Evolutionary conservation across 2,797 vertebrate species (phyloP), one percentile per base, ranked within the genome.

Genomic region (Sebastes glaucus): DNA sequence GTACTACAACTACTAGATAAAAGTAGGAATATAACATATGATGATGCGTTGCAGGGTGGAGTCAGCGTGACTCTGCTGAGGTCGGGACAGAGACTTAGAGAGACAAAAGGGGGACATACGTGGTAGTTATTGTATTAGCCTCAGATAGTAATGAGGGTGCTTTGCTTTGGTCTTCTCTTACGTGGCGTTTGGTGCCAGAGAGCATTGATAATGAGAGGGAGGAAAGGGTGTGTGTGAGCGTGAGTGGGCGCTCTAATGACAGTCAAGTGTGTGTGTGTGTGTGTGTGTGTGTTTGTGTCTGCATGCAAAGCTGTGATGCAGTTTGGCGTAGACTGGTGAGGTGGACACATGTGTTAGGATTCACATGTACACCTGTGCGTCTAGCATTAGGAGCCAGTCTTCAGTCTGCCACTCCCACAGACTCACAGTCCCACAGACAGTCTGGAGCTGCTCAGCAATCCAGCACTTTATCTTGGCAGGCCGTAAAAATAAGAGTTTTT

Each of bases 141-240:
- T 67, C 64, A 30, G 73, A 77, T 80, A 76, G 81, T 83, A 86
- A 93, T 84, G 82, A 87, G 25, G 62, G 73, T 27, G 78, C 57
- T 87, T 59, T 59, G 42, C 86, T 80, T 82, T 80, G 88, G 71
- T 89, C 80, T 71, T 42, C 65, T 80, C 55, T 57, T 33, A 81
- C 84, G 52, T 82, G 78, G 18, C 46, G 77, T 61, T 83, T 82
- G 82, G 85, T 76, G 88, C 87, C 89, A 71, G 77, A 64, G 83
- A 83, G 74, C 77, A 62, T 11, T 55, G 73, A 79, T 92, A 91
- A 93, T 91, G 80, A 90, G 81, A 90, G 89, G 85, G 84, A 88
- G 80, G 68, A 73, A 63, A 70, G 69, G 82, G 81, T 76, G 66
- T 76, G 81, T 79, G 81, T 78, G 61, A 27, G 71, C 32, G 33